phyloP scores from a whole-genome alignment of 2,888 invertebrate species.

The Tortrix viridana region DNA sequence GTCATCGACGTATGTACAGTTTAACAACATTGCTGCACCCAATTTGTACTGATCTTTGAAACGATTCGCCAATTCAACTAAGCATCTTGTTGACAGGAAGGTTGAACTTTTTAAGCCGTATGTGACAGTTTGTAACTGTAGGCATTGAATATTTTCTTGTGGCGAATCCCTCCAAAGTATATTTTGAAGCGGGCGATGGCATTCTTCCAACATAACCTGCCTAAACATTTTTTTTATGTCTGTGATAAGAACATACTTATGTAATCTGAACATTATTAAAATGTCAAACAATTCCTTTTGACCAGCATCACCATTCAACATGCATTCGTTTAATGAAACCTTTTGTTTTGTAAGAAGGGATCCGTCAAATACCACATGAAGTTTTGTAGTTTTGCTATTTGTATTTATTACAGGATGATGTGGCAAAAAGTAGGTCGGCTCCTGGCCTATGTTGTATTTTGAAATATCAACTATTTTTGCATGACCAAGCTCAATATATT shows the following conservation, averaged over 20 bases:
- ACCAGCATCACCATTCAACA: conserved; percentile 33
- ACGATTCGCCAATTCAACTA: conserved; percentile 33
- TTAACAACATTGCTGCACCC: conserved; percentile 33
- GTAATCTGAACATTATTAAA: conserved; percentile 36
- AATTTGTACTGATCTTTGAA: conserved; percentile 24
- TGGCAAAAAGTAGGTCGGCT: conserved; percentile 29
- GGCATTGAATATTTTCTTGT: conserved; percentile 32
- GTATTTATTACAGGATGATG: conserved; percentile 33
- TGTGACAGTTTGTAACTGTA: conserved; percentile 41
- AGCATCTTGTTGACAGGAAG: conserved; percentile 40
- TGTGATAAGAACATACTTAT: conserved; percentile 29
- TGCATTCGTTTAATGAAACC: conserved; percentile 32
- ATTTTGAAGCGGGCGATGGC: conserved; percentile 41
- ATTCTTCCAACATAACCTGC: conserved; percentile 19
- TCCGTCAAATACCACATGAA: conserved; percentile 20
- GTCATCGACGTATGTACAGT: conserved; percentile 38
- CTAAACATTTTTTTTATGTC: conserved; percentile 44
- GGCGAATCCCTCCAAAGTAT: conserved; percentile 40
- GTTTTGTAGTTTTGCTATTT: conserved; percentile 15
- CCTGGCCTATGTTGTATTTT: conserved; percentile 18
- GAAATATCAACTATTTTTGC: conserved; percentile 26
- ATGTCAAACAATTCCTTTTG: conserved; percentile 42
- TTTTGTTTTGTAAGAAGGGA: conserved; percentile 28
- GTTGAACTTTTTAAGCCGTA: conserved; percentile 42
- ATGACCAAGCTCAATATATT: conserved; percentile 34